A percentile compares a stretch with the other conserved stretches of the same genome.
These are phyloP conservation scores for Watsonalla binaria DNA, from an alignment of 2,888 invertebrate species.

Conservation along the genomic window DNA sequence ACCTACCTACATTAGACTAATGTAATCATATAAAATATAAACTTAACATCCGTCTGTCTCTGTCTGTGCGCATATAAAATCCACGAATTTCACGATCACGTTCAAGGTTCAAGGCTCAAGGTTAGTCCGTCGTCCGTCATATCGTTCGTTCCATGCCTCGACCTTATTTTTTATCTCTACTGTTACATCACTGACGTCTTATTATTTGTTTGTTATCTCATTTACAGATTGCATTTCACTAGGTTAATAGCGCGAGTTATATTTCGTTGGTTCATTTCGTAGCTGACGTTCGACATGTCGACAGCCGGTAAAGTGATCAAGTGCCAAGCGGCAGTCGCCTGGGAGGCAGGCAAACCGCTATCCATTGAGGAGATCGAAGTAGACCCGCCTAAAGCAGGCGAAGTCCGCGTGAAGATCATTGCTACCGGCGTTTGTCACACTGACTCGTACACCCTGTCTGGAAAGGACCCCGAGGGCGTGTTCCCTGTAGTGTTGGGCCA, in stretches of 20 bases:
- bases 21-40: too few relatives aligned
- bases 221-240: constrained; percentile 3
- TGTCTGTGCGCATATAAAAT: too few relatives aligned
- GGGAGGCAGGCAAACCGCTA: constrained; percentile 94
- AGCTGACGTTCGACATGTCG: constrained; percentile 48
- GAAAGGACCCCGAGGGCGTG: constrained; percentile 92
- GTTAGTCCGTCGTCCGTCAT: neutral
- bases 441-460: constrained; percentile 93
- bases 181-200: constrained; percentile 28
- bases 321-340: constrained; percentile 97
- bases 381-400: constrained; percentile 94
- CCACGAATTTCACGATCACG: neutral
- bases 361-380: constrained; percentile 95
- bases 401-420: constrained; percentile 90
- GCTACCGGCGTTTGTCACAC: constrained; percentile 95
- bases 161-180: neutral
- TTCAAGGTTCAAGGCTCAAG: neutral
- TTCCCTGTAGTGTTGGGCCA: constrained; percentile 97
- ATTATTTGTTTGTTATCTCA: constrained; percentile 7
- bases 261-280: constrained; percentile 23
- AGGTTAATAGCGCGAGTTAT: constrained; percentile 7
- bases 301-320: constrained; percentile 84
- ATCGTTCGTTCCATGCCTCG: too few relatives aligned
- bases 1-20: too few relatives aligned
- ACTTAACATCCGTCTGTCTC: too few relatives aligned